Conservation (phyloP, 1,140 invertebrate species). For the Drosophila ogumai region DNA sequence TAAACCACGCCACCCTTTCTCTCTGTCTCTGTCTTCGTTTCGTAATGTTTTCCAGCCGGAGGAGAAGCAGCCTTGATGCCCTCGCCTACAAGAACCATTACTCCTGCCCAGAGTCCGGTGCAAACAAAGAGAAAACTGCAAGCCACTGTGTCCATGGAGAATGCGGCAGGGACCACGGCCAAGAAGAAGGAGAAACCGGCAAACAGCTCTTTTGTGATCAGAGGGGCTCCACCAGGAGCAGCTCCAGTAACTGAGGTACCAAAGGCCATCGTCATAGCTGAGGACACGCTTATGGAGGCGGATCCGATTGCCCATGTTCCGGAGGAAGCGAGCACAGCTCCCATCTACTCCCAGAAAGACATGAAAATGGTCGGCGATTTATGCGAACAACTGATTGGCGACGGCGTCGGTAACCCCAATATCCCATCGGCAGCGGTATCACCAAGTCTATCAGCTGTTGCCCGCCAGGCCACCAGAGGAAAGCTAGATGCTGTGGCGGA, state of each 20-base stretch:
- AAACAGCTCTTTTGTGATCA: conserved; percentile 71
- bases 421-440: neutral
- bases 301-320: conserved; percentile 38
- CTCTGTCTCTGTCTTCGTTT: conserved; percentile 37
- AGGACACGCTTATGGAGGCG: conserved; percentile 74
- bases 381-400: conserved; percentile 68
- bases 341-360: conserved; percentile 75
- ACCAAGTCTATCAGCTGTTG: conserved; percentile 17
- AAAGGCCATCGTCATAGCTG: conserved; percentile 10
- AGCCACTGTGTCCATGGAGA: conserved; percentile 88
- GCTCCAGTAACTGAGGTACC: conserved; percentile 24
- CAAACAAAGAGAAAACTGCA: conserved; percentile 89
- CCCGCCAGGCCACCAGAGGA: conserved; percentile 58
- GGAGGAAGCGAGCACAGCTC: conserved; percentile 39
- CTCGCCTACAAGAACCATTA: conserved; percentile 87
- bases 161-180: conserved; percentile 68
- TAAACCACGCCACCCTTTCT: conserved; percentile 78
- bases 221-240: conserved; percentile 13
- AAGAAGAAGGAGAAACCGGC: conserved; percentile 80
- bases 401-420: neutral
- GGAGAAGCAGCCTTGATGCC: conserved; percentile 86
- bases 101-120: conserved; percentile 76
- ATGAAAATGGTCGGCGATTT: conserved; percentile 81
- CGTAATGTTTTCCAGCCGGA: conserved; percentile 64
- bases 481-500: conserved; percentile 76